Base-by-base conservation (phyloP, 1,140 invertebrate species). In the Copidosoma floridanum region DNA sequence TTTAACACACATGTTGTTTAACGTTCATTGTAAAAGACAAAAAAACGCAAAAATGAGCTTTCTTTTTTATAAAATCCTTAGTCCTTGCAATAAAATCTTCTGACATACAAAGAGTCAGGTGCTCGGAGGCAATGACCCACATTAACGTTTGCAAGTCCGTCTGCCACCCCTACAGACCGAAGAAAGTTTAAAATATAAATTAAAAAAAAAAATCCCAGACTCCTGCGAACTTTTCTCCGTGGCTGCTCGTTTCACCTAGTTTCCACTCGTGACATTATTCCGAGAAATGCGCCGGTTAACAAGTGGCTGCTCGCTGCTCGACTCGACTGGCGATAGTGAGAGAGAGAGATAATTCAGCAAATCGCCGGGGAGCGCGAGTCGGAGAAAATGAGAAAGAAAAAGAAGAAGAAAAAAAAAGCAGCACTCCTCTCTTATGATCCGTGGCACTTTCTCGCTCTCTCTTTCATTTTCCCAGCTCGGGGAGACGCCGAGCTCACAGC, bases 361-460 rank as follows among this genome's bases (percentile, higher is more conserved):
- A 23, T 10, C n/a, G 27, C 23, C 41, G 41, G 20, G 2, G 41
- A 21, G 46, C 14, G 46, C 16, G 35, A 32, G 37, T 20, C 18
- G 38, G 35, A 40, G 24, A 47, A 48, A 48, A 41, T 35, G 26
- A 23, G 24, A 46, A 21, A 46, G 20, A 21, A 46, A 21, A 47
- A 46, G 35, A 44, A 54, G 21, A 40, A 60, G 47, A 32, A 58
- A 37, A 55, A 55, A 52, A 47, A 43, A 41, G 46, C n/a, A n/a
- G n/a, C n/a, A n/a, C n/a, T n/a, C n/a, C n/a, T 62, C 60, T 57
- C 61, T 63, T 57, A 63, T 57, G 54, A 53, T 29, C 48, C 32
- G n/a, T n/a, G n/a, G n/a, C n/a, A 63, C 27, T 63, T 63, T 63
- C 55, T 57, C 55, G 47, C 61, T 63, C 55, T 63, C 61, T 63